These are phyloP conservation scores for Dendropsophus ebraccatus DNA, from an alignment of 2,113 vertebrate genomes.

Conservation along the genomic window DNA sequence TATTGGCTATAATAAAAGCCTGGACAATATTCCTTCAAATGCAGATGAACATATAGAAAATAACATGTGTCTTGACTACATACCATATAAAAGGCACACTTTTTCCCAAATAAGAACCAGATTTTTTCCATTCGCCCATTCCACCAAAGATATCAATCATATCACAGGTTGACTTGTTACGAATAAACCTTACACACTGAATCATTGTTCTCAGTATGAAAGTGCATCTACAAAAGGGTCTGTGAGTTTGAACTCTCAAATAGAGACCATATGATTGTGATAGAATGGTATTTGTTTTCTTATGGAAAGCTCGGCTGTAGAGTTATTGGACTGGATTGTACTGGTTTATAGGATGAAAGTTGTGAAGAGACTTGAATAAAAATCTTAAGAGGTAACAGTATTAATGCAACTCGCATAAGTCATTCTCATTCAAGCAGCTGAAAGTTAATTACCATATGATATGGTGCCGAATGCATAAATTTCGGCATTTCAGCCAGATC, in stretches of 20 bases:
- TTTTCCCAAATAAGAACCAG: conserved; percentile 51
- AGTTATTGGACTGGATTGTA: neutral
- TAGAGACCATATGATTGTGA: conserved; percentile 44
- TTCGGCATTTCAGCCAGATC: neutral
- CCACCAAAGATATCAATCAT: conserved; percentile 1
- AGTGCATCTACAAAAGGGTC: neutral
- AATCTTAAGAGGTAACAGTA: neutral
- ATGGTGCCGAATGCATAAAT: neutral
- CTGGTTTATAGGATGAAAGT: neutral
- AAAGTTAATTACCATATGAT: neutral
- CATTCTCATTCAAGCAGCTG: neutral
- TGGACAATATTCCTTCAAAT: neutral
- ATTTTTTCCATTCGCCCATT: conserved; percentile 1
- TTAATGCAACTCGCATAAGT: neutral
- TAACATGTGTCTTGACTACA: neutral
- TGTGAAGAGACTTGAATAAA: neutral
- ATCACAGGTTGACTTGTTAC: conserved; percentile 14
- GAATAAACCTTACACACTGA: conserved; percentile 38
- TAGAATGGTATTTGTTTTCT: conserved; percentile 20
- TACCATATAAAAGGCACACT: neutral
- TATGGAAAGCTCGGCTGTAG: neutral
- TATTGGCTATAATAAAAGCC: neutral
- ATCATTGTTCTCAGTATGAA: conserved; percentile 31
- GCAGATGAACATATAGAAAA: conserved; percentile 1
- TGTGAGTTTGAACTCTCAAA: conserved; percentile 1